Evolutionary conservation across 2,797 vertebrate genomes (phyloP), one percentile per base, ranked within the genome.

Genomic region (Sternotherus odoratus): DNA sequence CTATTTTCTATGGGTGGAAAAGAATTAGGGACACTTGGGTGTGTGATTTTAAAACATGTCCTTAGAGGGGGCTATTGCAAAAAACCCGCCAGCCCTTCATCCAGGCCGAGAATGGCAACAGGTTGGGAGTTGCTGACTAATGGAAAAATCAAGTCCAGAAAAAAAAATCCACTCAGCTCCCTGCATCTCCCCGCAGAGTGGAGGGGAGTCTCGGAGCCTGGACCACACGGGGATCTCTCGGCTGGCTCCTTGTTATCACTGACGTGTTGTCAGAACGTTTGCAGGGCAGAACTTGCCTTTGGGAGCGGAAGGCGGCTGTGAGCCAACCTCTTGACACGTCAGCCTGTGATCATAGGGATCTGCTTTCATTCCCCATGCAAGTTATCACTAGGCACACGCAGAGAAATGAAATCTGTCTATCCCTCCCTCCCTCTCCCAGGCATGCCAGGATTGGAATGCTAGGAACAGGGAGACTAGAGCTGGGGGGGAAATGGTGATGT

Each of bases 11-110:
- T 69, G 63, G 63, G 17, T 39, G 36, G 36, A 39, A 39, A 39
- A 69, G 17, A 66, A 66, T 39, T 36, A 39, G 19, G 63, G 63
- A 66, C 15, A 17, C n/a, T 21, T n/a, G 8, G n/a, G 10, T 21
- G n/a, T 23, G 36, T 36, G 46, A 63, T 12, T 88, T 88, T 81
- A 66, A 75, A 92, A 93, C 46, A 82, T 77, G 78, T 50, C 84
- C 78, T 93, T 57, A 33, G 46, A 28, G 33, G 0, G 0, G 11
- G 46, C 78, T 46, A 86, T 63, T 2, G 0, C 28, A 91, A 84
- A 89, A 91, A 69, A 39, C 21, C 57, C 60, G 75, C 90, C 94
- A 94, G 79, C 86, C 95, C 81, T 83, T 94, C 78, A 90, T 72
- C 49, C 86, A 93, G 39, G 85, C n/a, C 89, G 87, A 49, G 46